Evolutionary conservation across 2,113 vertebrate genomes (phyloP).

Genomic region (Pseudorectes ferrugineus): DNA sequence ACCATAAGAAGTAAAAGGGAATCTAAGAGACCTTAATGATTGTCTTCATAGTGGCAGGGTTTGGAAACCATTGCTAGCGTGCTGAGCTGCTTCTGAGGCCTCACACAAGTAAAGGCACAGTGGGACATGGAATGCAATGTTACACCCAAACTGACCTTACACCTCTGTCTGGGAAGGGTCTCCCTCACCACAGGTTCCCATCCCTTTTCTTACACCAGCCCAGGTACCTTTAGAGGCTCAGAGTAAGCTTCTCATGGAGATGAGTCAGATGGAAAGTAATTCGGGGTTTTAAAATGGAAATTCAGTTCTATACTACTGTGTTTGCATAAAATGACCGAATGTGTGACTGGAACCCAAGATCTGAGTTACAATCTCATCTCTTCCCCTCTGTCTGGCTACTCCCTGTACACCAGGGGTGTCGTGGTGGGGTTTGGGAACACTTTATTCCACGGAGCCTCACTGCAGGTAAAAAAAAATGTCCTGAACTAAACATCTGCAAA

Average conservation of each 20-base stretch:
- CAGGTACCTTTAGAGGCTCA: not conserved
- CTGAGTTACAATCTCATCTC: not conserved
- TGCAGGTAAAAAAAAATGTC: not conserved
- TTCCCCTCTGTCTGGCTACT: not conserved
- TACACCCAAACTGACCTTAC: not conserved
- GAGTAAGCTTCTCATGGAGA: not conserved
- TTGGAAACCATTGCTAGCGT: not conserved
- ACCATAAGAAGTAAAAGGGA: not conserved
- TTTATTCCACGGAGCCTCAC: not conserved
- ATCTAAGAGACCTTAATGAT: not conserved
- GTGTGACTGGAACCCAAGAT: not conserved
- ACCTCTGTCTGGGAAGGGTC: not conserved
- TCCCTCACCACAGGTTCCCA: not conserved
- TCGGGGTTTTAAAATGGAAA: not conserved
- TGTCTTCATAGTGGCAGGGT: not conserved
- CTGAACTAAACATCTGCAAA: not conserved
- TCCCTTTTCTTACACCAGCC: not conserved
- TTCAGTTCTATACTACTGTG: not conserved
- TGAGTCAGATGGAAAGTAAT: not conserved
- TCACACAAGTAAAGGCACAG: not conserved
- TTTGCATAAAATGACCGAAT: fast-evolving
- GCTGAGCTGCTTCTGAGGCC: not conserved
- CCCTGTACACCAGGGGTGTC: not conserved
- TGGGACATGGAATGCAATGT: not conserved
- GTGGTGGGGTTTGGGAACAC: not conserved